A percentile compares a stretch with the other conserved stretches of the same genome.
Conservation (phyloP, 2,797 vertebrate genomes). For the Poeciliopsis gracilis region DNA sequence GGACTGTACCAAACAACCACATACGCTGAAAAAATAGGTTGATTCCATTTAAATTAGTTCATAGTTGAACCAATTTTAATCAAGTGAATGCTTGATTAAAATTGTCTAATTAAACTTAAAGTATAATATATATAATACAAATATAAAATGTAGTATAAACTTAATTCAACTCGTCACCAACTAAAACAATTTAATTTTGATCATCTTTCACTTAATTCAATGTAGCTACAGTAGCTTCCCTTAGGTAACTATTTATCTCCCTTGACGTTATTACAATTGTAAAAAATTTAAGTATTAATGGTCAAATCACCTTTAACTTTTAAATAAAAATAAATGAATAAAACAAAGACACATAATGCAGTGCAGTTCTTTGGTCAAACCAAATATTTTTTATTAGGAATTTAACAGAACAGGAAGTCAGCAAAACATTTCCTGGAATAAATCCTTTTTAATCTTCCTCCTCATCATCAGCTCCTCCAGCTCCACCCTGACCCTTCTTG, state of each 20-base stretch:
- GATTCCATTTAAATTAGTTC: not conserved
- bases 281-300: not conserved
- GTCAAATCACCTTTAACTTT: not conserved
- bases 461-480: slow-evolving; percentile 89
- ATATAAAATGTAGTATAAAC: not conserved
- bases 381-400: slow-evolving; percentile 76
- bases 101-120: too few relatives aligned
- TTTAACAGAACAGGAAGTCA: slow-evolving; percentile 47
- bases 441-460: slow-evolving; percentile 88
- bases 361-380: slow-evolving; percentile 33
- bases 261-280: not conserved
- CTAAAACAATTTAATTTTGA: not conserved
- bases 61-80: not conserved
- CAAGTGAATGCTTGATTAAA: too few relatives aligned
- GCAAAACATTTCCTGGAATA: slow-evolving; percentile 6
- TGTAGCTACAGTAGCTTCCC: not conserved
- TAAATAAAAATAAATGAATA: not conserved
- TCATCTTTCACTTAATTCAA: not conserved
- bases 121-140: not conserved
- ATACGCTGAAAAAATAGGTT: not conserved
- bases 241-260: not conserved
- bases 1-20: not conserved
- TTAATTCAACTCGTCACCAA: not conserved
- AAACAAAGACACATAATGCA: too few relatives aligned
- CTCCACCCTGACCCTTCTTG: slow-evolving; percentile 93